Base-by-base conservation (phyloP, 1,140 invertebrate genomes). In the Lepidurus couesii region DNA sequence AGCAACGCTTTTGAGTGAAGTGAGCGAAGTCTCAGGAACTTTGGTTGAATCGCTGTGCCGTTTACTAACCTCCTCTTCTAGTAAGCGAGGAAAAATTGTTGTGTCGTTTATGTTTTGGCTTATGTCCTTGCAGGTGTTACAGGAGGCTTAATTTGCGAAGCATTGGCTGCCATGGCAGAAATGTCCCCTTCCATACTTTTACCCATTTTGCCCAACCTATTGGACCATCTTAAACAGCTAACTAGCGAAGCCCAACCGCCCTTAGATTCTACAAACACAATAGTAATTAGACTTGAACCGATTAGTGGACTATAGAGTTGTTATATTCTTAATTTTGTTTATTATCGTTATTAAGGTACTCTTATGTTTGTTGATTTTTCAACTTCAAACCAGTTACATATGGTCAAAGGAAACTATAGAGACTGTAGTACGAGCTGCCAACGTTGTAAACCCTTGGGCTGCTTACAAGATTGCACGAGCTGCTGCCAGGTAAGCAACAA, bases 401-500 rank as follows among this genome's bases (percentile, higher is more conserved):
- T 91, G 90, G 90, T 87, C 86, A 78, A 81, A 86, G 65, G 86
- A 88, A 78, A 86, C 86, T 76, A 82, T 83, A 24, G 79, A 82
- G 43, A 75, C 80, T 9, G 75, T 83, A 81, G 84, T 89, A 13
- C 85, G 84, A 13, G 88, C 90, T 0, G 86, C 90, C 16, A 86
- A 87, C 75, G 86, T 86, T 76, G 88, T 89, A 1, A 90, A 93
- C 83, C 87, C 89, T 0, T 98, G 96, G 96, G 89, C 91, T 7
- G 91, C 91, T 76, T 98, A 96, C 84, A 89, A 93, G 81, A 91
- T 98, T 75, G 94, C 91, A 0, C 88, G 95, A 74, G 93, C 95
- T 76, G 94, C 94, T 1, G 89, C 94, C 10, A 88, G 92, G 86
- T 92, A 87, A 82, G 84, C 83, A 73, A 80, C 76, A 77, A 21